Evolutionary conservation across 2,113 vertebrate species (phyloP).

Genomic region (Grus americana): DNA sequence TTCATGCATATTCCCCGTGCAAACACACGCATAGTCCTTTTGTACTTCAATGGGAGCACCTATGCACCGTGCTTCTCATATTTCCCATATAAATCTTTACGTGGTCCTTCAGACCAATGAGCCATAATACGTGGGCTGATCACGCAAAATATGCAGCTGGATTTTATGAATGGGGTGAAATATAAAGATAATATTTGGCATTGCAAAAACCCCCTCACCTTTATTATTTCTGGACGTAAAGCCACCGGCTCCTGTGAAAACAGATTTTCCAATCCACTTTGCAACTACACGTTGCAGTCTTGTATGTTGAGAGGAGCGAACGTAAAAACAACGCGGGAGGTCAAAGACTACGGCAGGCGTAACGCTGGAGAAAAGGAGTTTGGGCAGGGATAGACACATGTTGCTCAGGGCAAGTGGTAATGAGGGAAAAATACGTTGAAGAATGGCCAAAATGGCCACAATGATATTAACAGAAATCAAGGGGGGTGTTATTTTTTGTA

Average conservation of each 20-base stretch:
- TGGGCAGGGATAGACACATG: background rate
- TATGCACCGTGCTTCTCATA: background rate
- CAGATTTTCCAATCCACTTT: background rate
- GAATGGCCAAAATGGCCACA: background rate
- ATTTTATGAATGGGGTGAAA: constrained; percentile 35
- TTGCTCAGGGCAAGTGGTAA: background rate
- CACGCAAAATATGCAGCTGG: background rate
- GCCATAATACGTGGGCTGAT: background rate
- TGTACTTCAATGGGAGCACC: background rate
- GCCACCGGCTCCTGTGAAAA: background rate
- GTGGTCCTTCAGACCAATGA: background rate
- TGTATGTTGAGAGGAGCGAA: background rate
- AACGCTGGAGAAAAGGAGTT: background rate
- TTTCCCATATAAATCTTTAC: background rate
- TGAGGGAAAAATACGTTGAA: background rate
- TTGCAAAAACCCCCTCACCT: background rate
- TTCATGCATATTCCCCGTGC: background rate
- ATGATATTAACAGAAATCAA: background rate
- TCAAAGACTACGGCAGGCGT: background rate
- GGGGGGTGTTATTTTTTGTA: background rate
- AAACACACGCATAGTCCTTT: background rate
- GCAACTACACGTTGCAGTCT: background rate
- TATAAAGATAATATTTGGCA: background rate
- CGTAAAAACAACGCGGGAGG: background rate
- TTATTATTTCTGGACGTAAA: background rate